Base-by-base conservation (phyloP, 2,113 vertebrate genomes). In the Crocuta crocuta region DNA sequence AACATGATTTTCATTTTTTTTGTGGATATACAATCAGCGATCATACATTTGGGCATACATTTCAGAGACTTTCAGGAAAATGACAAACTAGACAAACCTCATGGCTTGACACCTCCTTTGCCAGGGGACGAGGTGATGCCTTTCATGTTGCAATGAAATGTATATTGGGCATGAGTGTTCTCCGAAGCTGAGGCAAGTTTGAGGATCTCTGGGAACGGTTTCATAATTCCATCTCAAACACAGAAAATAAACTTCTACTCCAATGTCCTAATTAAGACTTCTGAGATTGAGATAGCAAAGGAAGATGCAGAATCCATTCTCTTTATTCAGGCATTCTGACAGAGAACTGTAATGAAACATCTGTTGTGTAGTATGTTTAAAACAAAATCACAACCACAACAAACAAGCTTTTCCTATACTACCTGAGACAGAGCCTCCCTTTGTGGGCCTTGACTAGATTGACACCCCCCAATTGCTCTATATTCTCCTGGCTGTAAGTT, bases 341-440 rank as follows among this genome's bases (percentile, higher is more conserved):
- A 97, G 81, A 94, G 78, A 79, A 92, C 89, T 79, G 91, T 87
- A 98, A 98, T 96, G 94, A 74, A 98, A 94, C 96, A 98, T 97
- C 97, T 98, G 97, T 97, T 95, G 92, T 88, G 95, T 96, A 96
- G 96, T 85, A 91, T 94, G 65, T 96, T 97, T 96, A 97, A 98
- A 98, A 74, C 28, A 83, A 94, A 96, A 92, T 87, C 48, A 91
- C 13, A 95, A 65, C 31, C 80, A 94, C 35, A 84, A 28, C 4
- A 39, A 71, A 58, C 13, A 50, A 3, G 0, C 95, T 95, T 88
- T 93, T 95, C 88, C 17, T 33, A 74, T 95, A 68, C 70, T 96
- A 85, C 92, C 74, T 91, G 91, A 92, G 88, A 45, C 68, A 97
- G 78, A 97, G 63, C 21, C 73, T 86, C 82, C 8, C 43, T 86